Evolutionary conservation across 2,113 vertebrate genomes (phyloP).

Genomic region (Varanus komodoensis): DNA sequence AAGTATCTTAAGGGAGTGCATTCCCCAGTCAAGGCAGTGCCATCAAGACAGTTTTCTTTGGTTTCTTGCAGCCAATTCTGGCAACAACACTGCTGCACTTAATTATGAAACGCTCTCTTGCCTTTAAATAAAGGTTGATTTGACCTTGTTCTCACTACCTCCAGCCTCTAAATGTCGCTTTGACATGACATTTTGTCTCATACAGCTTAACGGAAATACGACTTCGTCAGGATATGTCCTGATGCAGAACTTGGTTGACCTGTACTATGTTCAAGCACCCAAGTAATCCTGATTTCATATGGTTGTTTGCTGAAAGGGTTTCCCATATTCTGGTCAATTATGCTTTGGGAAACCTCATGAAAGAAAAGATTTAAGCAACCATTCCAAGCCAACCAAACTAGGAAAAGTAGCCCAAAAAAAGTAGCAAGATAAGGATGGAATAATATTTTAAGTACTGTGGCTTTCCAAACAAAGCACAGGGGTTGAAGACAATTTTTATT

Average conservation of each 20-base stretch:
- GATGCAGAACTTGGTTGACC: background rate
- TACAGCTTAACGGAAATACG: background rate
- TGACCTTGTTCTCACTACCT: background rate
- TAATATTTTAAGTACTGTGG: background rate
- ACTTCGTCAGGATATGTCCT: background rate
- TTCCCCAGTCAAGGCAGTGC: background rate
- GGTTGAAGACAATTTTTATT: constrained; percentile 12
- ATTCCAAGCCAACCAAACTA: background rate
- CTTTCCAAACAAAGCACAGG: constrained; percentile 21
- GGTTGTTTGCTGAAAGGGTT: background rate
- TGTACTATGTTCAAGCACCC: background rate
- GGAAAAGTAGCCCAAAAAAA: background rate
- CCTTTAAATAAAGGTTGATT: background rate
- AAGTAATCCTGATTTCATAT: background rate
- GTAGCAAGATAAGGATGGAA: background rate
- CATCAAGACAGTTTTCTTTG: background rate
- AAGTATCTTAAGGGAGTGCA: background rate
- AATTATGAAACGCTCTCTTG: background rate
- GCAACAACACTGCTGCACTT: background rate
- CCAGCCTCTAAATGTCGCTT: background rate
- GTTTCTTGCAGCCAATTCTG: background rate
- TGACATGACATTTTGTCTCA: background rate
- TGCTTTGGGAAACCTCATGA: background rate
- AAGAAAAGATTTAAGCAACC: background rate
- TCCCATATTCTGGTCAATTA: background rate